A percentile compares a stretch with the other conserved stretches of the same genome.
phyloP scores from a whole-genome alignment of 2,888 invertebrate species.

The Eurytoma californica region DNA sequence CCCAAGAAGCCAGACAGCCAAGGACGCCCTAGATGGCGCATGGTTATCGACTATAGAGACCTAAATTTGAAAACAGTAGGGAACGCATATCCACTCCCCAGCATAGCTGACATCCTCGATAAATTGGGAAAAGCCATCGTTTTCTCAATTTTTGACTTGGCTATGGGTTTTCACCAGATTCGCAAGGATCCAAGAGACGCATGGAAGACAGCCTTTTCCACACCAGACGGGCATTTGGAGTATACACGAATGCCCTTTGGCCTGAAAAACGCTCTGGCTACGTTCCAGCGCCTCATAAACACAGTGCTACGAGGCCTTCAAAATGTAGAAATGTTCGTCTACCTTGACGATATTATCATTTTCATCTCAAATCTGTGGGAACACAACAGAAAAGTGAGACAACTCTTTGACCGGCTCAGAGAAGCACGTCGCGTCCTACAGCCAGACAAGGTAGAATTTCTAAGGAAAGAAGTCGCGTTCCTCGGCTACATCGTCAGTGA shows the following conservation, averaged over 20 bases:
- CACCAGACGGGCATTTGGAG: too few species aligned
- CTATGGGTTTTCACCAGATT: too few species aligned
- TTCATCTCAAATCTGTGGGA: too few species aligned
- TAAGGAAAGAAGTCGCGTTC: too few species aligned
- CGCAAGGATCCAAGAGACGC: too few species aligned
- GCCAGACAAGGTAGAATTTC: too few species aligned
- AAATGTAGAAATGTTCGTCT: not conserved
- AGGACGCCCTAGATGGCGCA: not conserved
- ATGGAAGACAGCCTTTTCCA: not conserved
- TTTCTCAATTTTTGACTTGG: not conserved
- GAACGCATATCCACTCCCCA: not conserved
- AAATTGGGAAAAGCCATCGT: not conserved
- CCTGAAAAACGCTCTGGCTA: not conserved
- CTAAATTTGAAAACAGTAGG: not conserved
- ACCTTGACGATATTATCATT: too few species aligned
- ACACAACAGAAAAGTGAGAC: not conserved
- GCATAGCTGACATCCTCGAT: not conserved
- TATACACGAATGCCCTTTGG: too few species aligned
- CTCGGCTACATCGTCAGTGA: too few species aligned
- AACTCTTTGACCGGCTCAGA: not conserved
- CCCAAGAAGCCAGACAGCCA: conserved; percentile 58
- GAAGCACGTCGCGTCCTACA: too few species aligned
- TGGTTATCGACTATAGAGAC: too few species aligned
- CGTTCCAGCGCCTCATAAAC: not conserved
- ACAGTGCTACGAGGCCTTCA: not conserved